Evolutionary conservation across 2,797 vertebrate genomes (phyloP), one percentile per base, ranked within the genome.

Genomic region (Crypturellus tataupa): DNA sequence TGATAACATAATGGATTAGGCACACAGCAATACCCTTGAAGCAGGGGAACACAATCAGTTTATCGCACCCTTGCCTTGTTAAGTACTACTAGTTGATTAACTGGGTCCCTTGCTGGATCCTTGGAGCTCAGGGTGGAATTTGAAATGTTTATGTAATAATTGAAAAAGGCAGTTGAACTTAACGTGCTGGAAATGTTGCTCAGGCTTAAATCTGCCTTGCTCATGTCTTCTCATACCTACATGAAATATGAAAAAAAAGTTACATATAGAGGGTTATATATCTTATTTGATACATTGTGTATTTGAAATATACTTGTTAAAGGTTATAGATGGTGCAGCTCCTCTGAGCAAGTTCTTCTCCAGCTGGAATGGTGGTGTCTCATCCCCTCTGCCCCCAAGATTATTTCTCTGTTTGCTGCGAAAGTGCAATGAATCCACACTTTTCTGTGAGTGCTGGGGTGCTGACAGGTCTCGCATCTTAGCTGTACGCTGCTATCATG

Each of bases 281-380:
- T 33, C 60, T 63, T 23, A 64, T 11, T 64, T 0, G 1, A 39
- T 13, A 83, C 8, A 44, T 44, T 13, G 6, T 20, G 10, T 89
- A 78, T 80, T 85, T 81, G 53, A 59, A 40, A 49, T 80, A 69
- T 78, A 56, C 10, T 80, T 83, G 23, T 70, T 67, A 65, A 72
- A 85, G 18, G 1, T 55, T 84, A 83, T 56, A 69, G 25, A 79
- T 79, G 42, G 46, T 8, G 58, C 21, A 85, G 14, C 5, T 87
- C 8, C 85, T 75, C 53, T 69, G 46, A 87, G n/a, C 3, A 21
- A 62, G 11, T 9, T 78, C 9, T 68, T 95, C 87, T 87, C 37
- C 72, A 55, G 25, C 25, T 79, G 60, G 14, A 23, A 63, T 49
- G 12, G 8, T 9, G 20, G 9, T 47, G 17, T 62, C 51, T 8